Evolutionary conservation across 2,797 vertebrate genomes (phyloP).

Genomic region (Neosilurus mollespiculum): DNA sequence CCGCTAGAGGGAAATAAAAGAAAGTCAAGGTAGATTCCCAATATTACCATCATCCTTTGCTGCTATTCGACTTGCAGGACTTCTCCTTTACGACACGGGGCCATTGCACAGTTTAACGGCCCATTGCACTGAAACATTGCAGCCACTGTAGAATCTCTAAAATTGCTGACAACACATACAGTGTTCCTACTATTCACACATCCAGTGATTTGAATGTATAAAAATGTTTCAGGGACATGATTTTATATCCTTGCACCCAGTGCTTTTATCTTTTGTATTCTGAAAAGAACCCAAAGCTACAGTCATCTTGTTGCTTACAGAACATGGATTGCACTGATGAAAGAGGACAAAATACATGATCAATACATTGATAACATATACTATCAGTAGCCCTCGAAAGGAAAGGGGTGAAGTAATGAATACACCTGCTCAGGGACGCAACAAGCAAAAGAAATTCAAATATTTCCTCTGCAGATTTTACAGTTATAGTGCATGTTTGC

Average conservation of each 20-base stretch:
- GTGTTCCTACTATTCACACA: conserved; percentile 10
- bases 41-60: conserved; percentile 61
- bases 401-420: conserved; percentile 21
- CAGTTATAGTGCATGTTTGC: conserved; percentile 28
- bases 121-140: conserved; percentile 40
- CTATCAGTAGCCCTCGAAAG: conserved; percentile 26
- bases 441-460: conserved; percentile 45
- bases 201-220: conserved; percentile 10
- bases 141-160: conserved; percentile 26
- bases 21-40: conserved; percentile 58
- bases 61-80: conserved; percentile 34
- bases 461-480: conserved; percentile 30
- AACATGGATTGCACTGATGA: conserved; percentile 45
- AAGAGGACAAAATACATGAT: conserved; percentile 45
- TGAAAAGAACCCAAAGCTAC: conserved; percentile 5
- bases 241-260: conserved; percentile 10
- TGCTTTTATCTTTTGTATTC: background rate
- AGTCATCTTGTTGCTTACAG: conserved; percentile 40
- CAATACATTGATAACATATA: conserved; percentile 41
- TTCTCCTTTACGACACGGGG: conserved; percentile 35
- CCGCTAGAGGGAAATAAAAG: conserved; percentile 61
- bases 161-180: conserved; percentile 19
- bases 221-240: conserved; percentile 20
- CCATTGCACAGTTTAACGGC: conserved; percentile 48
- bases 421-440: conserved; percentile 12